Evolutionary conservation across 2,888 invertebrate genomes (phyloP).

Genomic region (Synergus umbraculus): DNA sequence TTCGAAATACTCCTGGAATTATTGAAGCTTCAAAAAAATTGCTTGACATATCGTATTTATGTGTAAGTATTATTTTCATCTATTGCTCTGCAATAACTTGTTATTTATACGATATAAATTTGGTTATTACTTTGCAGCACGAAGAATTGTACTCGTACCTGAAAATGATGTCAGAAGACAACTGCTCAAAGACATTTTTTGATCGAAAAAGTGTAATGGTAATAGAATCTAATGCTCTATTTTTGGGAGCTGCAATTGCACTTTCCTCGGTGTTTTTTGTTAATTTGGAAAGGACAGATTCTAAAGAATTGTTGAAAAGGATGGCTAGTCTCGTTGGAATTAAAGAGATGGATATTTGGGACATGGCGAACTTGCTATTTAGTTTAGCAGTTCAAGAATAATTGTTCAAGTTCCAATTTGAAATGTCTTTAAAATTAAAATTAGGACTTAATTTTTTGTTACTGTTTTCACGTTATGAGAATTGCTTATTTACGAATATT

Average conservation of each 20-base stretch:
- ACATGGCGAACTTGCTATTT: slow-evolving; percentile 49
- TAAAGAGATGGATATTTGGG: slow-evolving; percentile 45
- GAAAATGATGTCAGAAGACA: slow-evolving; percentile 47
- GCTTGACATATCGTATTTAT: slow-evolving; percentile 65
- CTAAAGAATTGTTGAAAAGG: slow-evolving; percentile 32
- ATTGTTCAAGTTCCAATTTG: neutral
- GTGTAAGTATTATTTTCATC: slow-evolving; percentile 56
- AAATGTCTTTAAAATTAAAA: neutral
- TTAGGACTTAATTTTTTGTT: neutral
- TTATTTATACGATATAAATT: neutral
- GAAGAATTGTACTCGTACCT: slow-evolving; percentile 56
- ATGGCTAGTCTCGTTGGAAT: slow-evolving; percentile 41
- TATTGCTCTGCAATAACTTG: neutral
- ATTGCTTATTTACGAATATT: neutral
- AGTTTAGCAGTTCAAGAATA: slow-evolving; percentile 12
- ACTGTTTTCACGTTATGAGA: neutral
- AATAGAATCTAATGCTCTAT: slow-evolving; percentile 54
- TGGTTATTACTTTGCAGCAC: slow-evolving; percentile 49
- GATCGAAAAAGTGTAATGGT: slow-evolving; percentile 35
- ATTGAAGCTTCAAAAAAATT: slow-evolving; percentile 55
- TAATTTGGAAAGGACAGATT: slow-evolving; percentile 42
- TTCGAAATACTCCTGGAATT: slow-evolving; percentile 53
- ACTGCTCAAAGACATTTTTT: slow-evolving; percentile 19
- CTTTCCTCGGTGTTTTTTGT: slow-evolving; percentile 56
- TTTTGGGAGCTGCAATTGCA: slow-evolving; percentile 58